phyloP scores from a whole-genome alignment of 1,140 invertebrate genomes.

The Armadillidium nasatum region DNA sequence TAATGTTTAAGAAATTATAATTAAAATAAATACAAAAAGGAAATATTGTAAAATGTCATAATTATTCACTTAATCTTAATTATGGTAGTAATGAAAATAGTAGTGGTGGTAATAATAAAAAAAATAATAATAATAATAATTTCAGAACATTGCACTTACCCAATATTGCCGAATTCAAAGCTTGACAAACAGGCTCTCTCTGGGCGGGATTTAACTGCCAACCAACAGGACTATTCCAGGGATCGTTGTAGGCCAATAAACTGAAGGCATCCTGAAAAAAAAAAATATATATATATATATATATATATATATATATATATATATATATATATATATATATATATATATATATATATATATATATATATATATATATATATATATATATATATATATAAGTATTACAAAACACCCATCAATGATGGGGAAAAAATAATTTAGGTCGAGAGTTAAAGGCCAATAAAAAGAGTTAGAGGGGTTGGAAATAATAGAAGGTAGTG shows the following conservation, averaged over 20 bases:
- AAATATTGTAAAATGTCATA: too few species aligned
- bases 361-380: conserved; percentile 13
- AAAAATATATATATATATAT: neutral
- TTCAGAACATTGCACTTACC: conserved; percentile 54
- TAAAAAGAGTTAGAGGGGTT: too few species aligned
- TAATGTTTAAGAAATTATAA: too few species aligned
- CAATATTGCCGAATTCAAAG: conserved; percentile 94
- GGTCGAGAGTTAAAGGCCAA: too few species aligned
- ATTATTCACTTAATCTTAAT: too few species aligned
- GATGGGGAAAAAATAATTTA: too few species aligned
- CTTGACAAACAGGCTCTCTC: conserved; percentile 87
- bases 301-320: conserved; percentile 12
- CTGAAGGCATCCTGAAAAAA: conserved; percentile 86
- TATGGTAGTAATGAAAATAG: too few species aligned
- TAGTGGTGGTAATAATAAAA: too few species aligned
- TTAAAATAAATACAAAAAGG: too few species aligned
- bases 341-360: neutral
- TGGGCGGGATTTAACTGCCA: conserved; percentile 89
- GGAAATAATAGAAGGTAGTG: too few species aligned
- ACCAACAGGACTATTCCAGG: conserved; percentile 91
- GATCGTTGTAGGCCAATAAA: conserved; percentile 94
- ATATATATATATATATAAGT: conserved; percentile 14
- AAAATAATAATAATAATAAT: too few species aligned
- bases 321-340: neutral
- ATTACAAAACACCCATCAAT: neutral